These are phyloP conservation scores for Sternarchorhynchus goeldii DNA, from an alignment of 2,797 vertebrate species.

Conservation along the genomic window DNA sequence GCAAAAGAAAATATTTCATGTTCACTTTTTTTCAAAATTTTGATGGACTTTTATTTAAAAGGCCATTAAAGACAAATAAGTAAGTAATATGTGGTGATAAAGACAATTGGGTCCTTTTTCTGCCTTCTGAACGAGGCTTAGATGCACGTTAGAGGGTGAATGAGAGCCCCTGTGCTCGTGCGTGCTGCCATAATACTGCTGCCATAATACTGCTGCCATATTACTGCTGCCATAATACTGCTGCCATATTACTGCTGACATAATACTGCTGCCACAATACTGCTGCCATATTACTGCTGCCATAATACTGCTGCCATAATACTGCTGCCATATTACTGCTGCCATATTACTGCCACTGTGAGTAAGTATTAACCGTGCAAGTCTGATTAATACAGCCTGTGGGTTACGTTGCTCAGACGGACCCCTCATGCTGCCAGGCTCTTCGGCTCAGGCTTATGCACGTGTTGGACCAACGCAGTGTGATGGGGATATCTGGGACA, in stretches of 20 bases:
- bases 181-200: background rate
- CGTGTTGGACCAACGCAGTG: conserved; percentile 36
- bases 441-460: background rate
- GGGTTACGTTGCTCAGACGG: too few species aligned
- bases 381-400: too few species aligned
- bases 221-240: background rate
- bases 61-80: background rate
- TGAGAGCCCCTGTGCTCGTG: too few species aligned
- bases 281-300: background rate
- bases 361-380: too few species aligned
- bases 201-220: background rate
- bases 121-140: too few species aligned
- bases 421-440: too few species aligned
- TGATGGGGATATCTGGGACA: conserved; percentile 28
- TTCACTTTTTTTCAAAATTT: background rate
- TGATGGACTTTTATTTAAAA: background rate
- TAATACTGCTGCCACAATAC: too few species aligned
- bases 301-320: too few species aligned
- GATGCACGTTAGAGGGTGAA: too few species aligned
- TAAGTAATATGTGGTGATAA: background rate
- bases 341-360: background rate
- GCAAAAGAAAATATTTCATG: background rate
- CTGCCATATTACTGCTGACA: background rate
- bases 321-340: background rate
- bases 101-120: too few species aligned